These are phyloP conservation scores for Eupristina koningsbergeri DNA, from an alignment of 1,140 invertebrate species.

Conservation along the genomic window DNA sequence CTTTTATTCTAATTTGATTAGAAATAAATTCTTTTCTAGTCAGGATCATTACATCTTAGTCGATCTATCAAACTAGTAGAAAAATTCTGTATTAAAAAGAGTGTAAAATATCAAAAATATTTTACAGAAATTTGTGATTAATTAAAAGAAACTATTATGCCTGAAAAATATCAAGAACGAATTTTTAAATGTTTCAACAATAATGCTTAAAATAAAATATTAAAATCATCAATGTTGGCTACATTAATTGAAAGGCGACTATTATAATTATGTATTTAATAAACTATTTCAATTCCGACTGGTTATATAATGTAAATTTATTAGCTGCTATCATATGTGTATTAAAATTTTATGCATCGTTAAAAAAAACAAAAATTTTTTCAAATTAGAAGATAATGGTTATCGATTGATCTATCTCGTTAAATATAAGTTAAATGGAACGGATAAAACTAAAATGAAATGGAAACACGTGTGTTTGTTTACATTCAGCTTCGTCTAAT, in stretches of 20 bases:
- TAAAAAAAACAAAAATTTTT: slow-evolving; percentile 29
- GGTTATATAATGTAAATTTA: neutral
- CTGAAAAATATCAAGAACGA: neutral
- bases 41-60: neutral
- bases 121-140: neutral
- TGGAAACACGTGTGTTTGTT: slow-evolving; percentile 56
- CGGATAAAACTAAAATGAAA: slow-evolving; percentile 27
- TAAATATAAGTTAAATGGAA: slow-evolving; percentile 25
- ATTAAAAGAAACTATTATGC: neutral
- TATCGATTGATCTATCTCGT: slow-evolving; percentile 14
- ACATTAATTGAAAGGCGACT: slow-evolving; percentile 19
- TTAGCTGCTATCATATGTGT: slow-evolving; percentile 21
- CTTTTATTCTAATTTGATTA: slow-evolving; percentile 19
- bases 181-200: slow-evolving; percentile 16
- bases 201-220: slow-evolving; percentile 10
- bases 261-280: slow-evolving; percentile 23
- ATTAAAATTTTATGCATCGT: slow-evolving; percentile 46
- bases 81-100: neutral
- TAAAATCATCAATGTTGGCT: slow-evolving; percentile 27
- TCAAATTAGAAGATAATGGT: slow-evolving; percentile 26
- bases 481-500: slow-evolving; percentile 57
- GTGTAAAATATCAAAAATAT: neutral
- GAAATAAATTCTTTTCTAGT: slow-evolving; percentile 36
- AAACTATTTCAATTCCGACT: neutral
- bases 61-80: neutral